A percentile compares a stretch with the other conserved stretches of the same genome.
phyloP scores from a whole-genome alignment of 2,797 vertebrate species.

The Gobio occitaniae region DNA sequence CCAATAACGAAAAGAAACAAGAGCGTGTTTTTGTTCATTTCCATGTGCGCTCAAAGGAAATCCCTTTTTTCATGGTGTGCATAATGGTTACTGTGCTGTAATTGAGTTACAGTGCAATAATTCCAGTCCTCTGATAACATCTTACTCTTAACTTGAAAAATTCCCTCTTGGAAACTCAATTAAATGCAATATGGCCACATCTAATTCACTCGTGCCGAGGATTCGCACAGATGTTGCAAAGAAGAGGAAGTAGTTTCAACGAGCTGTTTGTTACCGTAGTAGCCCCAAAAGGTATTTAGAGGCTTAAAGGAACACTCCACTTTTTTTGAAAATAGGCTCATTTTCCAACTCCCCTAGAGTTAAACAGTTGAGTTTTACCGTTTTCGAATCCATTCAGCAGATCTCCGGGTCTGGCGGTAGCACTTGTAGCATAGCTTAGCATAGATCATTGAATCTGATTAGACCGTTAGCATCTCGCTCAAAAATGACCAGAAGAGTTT shows the following conservation, averaged over 20 bases:
- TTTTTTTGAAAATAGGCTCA: too few species aligned
- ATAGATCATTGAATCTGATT: too few species aligned
- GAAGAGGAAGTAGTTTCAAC: background rate
- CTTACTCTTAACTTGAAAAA: slow-evolving; percentile 31
- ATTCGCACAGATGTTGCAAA: slow-evolving; percentile 12
- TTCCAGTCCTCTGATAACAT: slow-evolving; percentile 35
- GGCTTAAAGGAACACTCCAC: too few species aligned
- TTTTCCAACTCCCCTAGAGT: too few species aligned
- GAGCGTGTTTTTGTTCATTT: slow-evolving; percentile 19
- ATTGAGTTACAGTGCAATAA: slow-evolving; percentile 36
- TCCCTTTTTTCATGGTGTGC: slow-evolving; percentile 24
- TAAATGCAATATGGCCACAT: slow-evolving; percentile 34
- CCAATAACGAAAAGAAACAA: slow-evolving; percentile 25
- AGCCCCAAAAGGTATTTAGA: background rate
- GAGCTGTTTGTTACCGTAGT: slow-evolving; percentile 4
- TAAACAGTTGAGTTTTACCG: too few species aligned
- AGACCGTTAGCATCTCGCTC: too few species aligned
- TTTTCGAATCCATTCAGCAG: too few species aligned
- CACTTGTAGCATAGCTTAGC: too few species aligned
- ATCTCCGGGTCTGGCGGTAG: too few species aligned
- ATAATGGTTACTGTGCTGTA: slow-evolving; percentile 10
- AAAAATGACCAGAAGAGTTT: too few species aligned
- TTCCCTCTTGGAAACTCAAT: slow-evolving; percentile 33
- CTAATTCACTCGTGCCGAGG: slow-evolving; percentile 23
- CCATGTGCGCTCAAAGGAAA: slow-evolving; percentile 24